phyloP scores from a whole-genome alignment of 2,888 invertebrate species.

The Pemphredon lugubris region DNA sequence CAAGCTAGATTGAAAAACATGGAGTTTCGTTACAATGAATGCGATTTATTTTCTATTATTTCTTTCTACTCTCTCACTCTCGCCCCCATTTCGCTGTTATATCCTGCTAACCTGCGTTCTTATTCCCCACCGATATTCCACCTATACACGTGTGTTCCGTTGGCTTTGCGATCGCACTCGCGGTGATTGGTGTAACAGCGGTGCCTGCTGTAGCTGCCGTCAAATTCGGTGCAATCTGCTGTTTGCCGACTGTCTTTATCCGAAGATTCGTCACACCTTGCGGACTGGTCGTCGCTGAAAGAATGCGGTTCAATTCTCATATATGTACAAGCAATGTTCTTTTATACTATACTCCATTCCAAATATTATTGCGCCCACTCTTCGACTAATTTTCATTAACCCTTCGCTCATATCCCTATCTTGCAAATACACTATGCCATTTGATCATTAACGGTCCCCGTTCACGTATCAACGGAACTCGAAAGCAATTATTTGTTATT shows the following conservation, averaged over 20 bases:
- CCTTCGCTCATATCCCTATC: no score
- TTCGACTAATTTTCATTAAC: no score
- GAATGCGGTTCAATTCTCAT: slow-evolving; percentile 6
- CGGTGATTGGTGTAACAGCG: neutral
- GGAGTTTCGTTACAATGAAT: neutral
- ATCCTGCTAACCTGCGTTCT: slow-evolving; percentile 68
- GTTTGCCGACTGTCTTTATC: slow-evolving; percentile 67
- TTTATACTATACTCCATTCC: neutral
- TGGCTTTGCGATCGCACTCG: slow-evolving; percentile 81
- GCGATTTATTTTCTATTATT: no score
- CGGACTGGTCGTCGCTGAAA: slow-evolving; percentile 67
- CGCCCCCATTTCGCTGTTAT: neutral
- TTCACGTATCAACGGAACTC: no score
- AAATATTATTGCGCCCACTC: no score
- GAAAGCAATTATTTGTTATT: no score
- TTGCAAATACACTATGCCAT: no score
- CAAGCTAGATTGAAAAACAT: slow-evolving; percentile 60
- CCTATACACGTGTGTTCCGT: slow-evolving; percentile 89
- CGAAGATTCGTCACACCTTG: slow-evolving; percentile 71
- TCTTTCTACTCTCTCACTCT: no score
- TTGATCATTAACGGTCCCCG: no score
- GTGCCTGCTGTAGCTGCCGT: slow-evolving; percentile 2
- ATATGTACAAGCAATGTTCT: neutral
- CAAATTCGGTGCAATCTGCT: slow-evolving; percentile 73
- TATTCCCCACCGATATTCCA: slow-evolving; percentile 83